phyloP scores from a whole-genome alignment of 2,888 invertebrate genomes.

The Acanthopleura granulata region DNA sequence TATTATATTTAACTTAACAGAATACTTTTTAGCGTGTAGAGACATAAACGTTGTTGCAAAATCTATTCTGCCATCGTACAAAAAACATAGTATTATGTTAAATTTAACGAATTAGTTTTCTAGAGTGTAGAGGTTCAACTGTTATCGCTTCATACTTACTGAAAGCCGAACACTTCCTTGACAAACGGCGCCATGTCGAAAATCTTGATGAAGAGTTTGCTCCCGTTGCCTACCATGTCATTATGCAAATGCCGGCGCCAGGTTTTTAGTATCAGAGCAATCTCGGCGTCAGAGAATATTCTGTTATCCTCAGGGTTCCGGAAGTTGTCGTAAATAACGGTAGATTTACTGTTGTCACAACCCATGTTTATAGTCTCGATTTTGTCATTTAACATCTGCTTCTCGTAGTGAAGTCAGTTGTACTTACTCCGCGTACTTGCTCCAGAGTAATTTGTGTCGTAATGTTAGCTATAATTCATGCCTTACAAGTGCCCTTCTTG shows the following conservation, averaged over 20 bases:
- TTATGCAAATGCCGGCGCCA: neutral
- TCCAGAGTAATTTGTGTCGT: no score
- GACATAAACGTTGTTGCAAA: no score
- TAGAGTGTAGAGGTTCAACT: no score
- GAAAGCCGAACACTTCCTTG: conserved; percentile 3
- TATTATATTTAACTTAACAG: no score
- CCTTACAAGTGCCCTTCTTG: no score
- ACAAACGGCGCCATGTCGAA: neutral
- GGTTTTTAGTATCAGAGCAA: neutral
- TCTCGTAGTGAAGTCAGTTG: no score
- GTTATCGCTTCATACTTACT: neutral
- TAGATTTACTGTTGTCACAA: conserved; percentile 2
- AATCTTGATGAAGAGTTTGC: neutral
- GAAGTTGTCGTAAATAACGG: neutral
- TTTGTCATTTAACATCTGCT: neutral
- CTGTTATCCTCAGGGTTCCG: neutral
- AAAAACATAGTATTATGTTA: no score
- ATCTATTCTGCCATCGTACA: no score
- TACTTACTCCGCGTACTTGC: no score
- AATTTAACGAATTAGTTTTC: no score
- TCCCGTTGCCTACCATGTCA: conserved; percentile 4
- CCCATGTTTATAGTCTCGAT: neutral
- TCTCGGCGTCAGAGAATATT: neutral
- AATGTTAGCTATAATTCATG: no score
- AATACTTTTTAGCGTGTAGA: no score